Evolutionary conservation across 2,888 invertebrate species (phyloP).

Genomic region (Amblyteles armatorius): DNA sequence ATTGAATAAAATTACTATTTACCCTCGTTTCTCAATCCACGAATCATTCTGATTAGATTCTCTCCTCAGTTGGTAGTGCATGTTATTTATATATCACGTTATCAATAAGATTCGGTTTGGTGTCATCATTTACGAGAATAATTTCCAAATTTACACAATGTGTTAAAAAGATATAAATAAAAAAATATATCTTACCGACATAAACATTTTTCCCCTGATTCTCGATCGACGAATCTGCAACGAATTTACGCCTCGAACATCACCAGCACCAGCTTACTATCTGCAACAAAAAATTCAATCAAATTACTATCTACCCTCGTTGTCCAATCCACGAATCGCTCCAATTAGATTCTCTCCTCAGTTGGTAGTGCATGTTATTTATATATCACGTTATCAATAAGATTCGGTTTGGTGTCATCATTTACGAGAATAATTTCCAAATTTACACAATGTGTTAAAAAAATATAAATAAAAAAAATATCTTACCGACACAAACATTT

Average conservation of each 20-base stretch:
- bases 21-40: not conserved
- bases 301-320: not conserved
- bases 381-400: conserved; percentile 63
- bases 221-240: too few relatives aligned
- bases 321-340: not conserved
- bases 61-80: conserved; percentile 62
- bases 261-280: not conserved
- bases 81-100: conserved; percentile 63
- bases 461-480: not conserved
- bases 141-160: not conserved
- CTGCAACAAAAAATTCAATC: not conserved
- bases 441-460: not conserved
- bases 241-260: too few relatives aligned
- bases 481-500: not conserved
- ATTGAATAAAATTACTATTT: not conserved
- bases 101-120: conserved; percentile 58
- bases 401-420: conserved; percentile 57
- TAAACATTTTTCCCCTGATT: too few relatives aligned
- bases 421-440: conserved; percentile 1
- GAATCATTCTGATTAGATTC: not conserved
- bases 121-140: conserved; percentile 41
- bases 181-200: not conserved
- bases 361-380: conserved; percentile 66
- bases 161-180: not conserved
- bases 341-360: not conserved